Evolutionary conservation across 2,797 vertebrate species (phyloP), one percentile per base, ranked within the genome.

Genomic region (Coregonus ussuriensis): DNA sequence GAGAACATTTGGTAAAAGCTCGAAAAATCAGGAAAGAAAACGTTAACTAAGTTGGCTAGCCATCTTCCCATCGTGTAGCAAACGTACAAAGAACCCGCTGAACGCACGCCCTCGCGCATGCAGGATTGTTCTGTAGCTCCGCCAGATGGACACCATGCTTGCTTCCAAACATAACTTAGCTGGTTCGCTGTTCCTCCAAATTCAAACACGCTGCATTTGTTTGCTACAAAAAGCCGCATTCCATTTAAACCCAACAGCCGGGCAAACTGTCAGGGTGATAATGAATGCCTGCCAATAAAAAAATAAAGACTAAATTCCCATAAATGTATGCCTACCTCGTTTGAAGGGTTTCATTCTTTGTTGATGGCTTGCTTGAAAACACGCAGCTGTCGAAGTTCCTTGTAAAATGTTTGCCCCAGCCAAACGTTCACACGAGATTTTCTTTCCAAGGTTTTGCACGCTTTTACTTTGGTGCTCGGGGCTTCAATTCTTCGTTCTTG

Each of bases 291-390:
- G 4, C 3, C 15, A 6, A 53, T 7, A 33, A 41, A 53, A 53
- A 76, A 75, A 72, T 52, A 87, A 56, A 13, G 75, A 1, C 9
- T 47, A 11, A 47, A 47, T 47, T 11, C 41, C 41, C 41, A 47
- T 13, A 47, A 47, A 47, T 3, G 11, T 47, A 47, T 31, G 25
- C 91, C 91, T 87, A 95, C 94, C 94, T 94, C 94, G 93, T 92
- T 94, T 95, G 80, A 88, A 89, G 13, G 94, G 85, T 87, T 95
- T 95, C 95, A 95, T 95, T 93, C 91, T 95, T 93, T 92, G 92
- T 93, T 92, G 92, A 89, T 89, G 88, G 86, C 77, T 88, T 41
- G 85, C 83, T 78, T 59, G 82, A 78, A 87, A 88, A 87, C 91
- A 79, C 87, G 86, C 91, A 88, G 88, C 91, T 92, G 92, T 92